phyloP scores from a whole-genome alignment of 1,140 invertebrate genomes.

The Drosophila rufa region DNA sequence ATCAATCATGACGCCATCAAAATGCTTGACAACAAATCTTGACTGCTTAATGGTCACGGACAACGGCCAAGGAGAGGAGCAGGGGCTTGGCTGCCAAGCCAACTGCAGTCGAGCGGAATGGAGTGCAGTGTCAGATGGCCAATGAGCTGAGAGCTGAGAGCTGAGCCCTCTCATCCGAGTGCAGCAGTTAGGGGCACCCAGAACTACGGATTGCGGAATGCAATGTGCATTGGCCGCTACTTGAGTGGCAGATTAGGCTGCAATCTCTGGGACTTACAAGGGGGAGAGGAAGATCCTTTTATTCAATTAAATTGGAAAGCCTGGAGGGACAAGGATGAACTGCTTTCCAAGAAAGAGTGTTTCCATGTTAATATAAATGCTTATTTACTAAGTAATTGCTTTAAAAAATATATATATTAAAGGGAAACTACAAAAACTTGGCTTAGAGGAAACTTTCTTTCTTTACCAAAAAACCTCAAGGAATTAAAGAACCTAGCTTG shows the following conservation, averaged over 20 bases:
- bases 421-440: too few relatives aligned
- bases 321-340: background rate
- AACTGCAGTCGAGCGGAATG: constrained; percentile 34
- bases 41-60: constrained; percentile 69
- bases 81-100: constrained; percentile 11
- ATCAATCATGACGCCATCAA: constrained; percentile 72
- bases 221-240: constrained; percentile 15
- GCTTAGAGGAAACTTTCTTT: too few relatives aligned
- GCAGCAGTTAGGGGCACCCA: background rate
- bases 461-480: too few relatives aligned
- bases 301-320: constrained; percentile 23
- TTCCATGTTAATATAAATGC: too few relatives aligned
- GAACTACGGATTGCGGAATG: background rate
- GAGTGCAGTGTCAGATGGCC: constrained; percentile 13
- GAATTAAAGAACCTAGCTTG: too few relatives aligned
- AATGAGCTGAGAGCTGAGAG: background rate
- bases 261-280: constrained; percentile 1
- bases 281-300: background rate
- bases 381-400: too few relatives aligned
- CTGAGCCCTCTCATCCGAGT: background rate
- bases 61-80: constrained; percentile 13
- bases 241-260: constrained; percentile 32
- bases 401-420: too few relatives aligned
- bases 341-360: too few relatives aligned
- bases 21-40: constrained; percentile 74